Percentiles rank a stretch among this genome's conserved stretches.
phyloP scores from a whole-genome alignment of 2,888 invertebrate species.

The Cremastobaeus sp. region DNA sequence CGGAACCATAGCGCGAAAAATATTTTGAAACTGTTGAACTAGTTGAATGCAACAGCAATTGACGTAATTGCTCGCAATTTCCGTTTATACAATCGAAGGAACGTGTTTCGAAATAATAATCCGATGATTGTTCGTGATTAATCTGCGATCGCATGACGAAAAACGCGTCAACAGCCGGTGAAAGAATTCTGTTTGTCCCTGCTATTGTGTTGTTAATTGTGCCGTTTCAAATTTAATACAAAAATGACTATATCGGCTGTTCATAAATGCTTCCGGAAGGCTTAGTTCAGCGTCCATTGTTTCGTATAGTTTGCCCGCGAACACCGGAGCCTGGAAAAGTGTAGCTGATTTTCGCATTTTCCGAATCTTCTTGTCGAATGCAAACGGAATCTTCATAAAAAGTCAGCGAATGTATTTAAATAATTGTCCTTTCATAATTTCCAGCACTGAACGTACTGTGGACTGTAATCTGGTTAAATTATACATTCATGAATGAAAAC shows the following conservation, averaged over 20 bases:
- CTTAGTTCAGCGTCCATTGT: conserved; percentile 32
- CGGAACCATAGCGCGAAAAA: no score
- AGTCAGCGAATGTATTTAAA: no score
- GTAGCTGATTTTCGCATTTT: conserved; percentile 36
- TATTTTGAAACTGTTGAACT: no score
- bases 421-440: no score
- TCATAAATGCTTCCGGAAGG: conserved; percentile 17
- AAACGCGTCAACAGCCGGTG: not conserved
- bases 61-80: not conserved
- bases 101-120: conserved; percentile 8
- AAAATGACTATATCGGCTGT: conserved; percentile 15
- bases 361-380: no score
- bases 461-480: no score
- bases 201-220: conserved; percentile 1
- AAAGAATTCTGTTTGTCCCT: conserved; percentile 12
- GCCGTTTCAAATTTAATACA: conserved; percentile 12
- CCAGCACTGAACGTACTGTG: no score
- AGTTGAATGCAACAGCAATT: no score
- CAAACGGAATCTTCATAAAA: no score
- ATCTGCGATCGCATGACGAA: conserved; percentile 28
- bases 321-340: conserved; percentile 44
- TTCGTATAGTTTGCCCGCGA: conserved; percentile 14
- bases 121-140: conserved; percentile 23
- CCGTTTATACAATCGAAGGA: not conserved
- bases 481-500: no score